Evolutionary conservation across 2,797 vertebrate species (phyloP).

Genomic region (Dendrocincla tyrannina): DNA sequence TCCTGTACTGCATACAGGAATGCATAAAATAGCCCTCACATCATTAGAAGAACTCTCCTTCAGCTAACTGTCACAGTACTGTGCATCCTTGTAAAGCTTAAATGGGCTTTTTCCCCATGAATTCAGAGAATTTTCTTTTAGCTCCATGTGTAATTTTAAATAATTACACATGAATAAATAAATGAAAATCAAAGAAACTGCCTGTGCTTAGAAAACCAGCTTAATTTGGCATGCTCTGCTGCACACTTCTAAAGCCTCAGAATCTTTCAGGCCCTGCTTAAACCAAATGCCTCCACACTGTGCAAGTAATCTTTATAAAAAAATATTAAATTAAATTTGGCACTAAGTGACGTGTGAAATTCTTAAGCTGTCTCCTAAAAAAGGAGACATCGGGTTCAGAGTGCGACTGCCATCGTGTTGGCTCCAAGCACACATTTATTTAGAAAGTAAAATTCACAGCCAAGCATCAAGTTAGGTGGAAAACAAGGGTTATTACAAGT

Average conservation of each 20-base stretch:
- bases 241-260: constrained; percentile 10
- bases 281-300: constrained; percentile 37
- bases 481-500: neutral
- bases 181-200: constrained; percentile 62
- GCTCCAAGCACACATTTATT: neutral
- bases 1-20: neutral
- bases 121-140: constrained; percentile 24
- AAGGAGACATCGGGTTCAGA: neutral
- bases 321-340: constrained; percentile 39
- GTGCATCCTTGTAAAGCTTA: neutral
- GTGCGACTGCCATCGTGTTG: neutral
- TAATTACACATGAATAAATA: constrained; percentile 66
- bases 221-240: constrained; percentile 62
- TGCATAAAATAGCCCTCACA: neutral
- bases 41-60: neutral
- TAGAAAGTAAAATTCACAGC: neutral
- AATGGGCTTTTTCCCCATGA: neutral
- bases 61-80: neutral
- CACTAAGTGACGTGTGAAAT: constrained; percentile 54
- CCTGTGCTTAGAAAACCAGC: constrained; percentile 39
- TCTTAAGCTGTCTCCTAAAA: constrained; percentile 15
- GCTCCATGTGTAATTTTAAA: constrained; percentile 31
- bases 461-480: neutral
- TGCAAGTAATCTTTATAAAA: constrained; percentile 37
- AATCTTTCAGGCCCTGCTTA: constrained; percentile 25